These are phyloP conservation scores for Cichladusa arquata DNA, from an alignment of 2,113 vertebrate species.

Conservation along the genomic window DNA sequence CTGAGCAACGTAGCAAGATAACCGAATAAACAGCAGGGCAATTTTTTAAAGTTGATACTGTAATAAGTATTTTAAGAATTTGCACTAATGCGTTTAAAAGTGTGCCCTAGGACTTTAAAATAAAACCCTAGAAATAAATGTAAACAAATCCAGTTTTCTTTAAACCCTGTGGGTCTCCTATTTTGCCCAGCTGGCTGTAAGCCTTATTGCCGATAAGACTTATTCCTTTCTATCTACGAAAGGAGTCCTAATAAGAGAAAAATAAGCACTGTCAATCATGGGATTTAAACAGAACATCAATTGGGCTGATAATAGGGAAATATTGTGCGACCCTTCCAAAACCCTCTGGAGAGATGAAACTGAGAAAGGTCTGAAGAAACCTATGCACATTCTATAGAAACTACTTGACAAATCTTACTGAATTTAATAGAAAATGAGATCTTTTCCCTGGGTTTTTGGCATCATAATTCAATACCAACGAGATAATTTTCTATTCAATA, in stretches of 20 bases:
- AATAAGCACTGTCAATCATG: neutral
- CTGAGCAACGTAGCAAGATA: neutral
- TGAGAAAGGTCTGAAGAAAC: neutral
- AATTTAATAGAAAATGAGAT: neutral
- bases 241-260: neutral
- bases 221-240: neutral
- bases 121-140: neutral
- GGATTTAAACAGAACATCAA: neutral
- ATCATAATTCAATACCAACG: neutral
- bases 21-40: neutral
- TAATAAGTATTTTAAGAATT: neutral
- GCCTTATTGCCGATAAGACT: neutral
- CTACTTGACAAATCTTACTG: neutral
- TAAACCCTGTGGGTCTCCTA: neutral
- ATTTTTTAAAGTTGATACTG: neutral
- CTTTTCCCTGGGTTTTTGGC: neutral
- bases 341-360: neutral
- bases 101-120: neutral
- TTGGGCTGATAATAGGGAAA: neutral
- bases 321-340: neutral
- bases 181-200: neutral
- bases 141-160: neutral
- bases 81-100: neutral
- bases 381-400: neutral
- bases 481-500: conserved; percentile 25